phyloP scores from a whole-genome alignment of 2,113 vertebrate species.

The Deroptyus accipitrinus region DNA sequence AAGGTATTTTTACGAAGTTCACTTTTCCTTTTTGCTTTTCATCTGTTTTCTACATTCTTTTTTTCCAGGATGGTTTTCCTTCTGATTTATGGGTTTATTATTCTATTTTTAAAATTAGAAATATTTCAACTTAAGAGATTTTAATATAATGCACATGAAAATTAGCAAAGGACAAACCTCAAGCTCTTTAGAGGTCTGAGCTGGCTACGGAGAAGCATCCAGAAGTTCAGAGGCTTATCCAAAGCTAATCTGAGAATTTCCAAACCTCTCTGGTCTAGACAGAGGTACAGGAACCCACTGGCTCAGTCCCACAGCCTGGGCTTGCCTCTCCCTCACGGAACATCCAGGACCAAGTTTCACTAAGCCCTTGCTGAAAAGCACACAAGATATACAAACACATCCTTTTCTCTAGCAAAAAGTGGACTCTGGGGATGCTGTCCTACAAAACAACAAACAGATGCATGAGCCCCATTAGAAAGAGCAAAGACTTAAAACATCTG shows the following conservation, averaged over 20 bases:
- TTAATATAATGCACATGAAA: slow-evolving; percentile 74
- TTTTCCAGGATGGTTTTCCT: slow-evolving; percentile 65
- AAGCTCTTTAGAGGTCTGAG: slow-evolving; percentile 34
- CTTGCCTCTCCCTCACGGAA: neutral
- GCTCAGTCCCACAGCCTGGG: neutral
- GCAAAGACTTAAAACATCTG: fast-evolving
- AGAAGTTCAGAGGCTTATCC: slow-evolving; percentile 49
- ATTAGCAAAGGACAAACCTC: slow-evolving; percentile 64
- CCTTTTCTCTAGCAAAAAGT: neutral
- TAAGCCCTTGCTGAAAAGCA: neutral
- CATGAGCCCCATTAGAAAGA: neutral
- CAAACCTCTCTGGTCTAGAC: neutral
- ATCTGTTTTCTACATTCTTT: slow-evolving; percentile 70
- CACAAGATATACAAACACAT: neutral
- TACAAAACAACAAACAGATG: neutral
- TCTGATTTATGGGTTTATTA: slow-evolving; percentile 75
- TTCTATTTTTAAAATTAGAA: slow-evolving; percentile 80
- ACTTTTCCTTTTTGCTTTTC: slow-evolving; percentile 70
- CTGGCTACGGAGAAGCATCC: slow-evolving; percentile 9
- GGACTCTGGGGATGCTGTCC: fast-evolving
- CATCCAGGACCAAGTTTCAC: neutral
- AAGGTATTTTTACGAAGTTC: slow-evolving; percentile 71
- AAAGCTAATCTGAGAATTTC: slow-evolving; percentile 56
- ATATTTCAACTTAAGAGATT: slow-evolving; percentile 60
- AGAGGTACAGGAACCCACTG: neutral